These are phyloP conservation scores for Willisornis vidua DNA, from an alignment of 2,113 vertebrate species.

Conservation along the genomic window DNA sequence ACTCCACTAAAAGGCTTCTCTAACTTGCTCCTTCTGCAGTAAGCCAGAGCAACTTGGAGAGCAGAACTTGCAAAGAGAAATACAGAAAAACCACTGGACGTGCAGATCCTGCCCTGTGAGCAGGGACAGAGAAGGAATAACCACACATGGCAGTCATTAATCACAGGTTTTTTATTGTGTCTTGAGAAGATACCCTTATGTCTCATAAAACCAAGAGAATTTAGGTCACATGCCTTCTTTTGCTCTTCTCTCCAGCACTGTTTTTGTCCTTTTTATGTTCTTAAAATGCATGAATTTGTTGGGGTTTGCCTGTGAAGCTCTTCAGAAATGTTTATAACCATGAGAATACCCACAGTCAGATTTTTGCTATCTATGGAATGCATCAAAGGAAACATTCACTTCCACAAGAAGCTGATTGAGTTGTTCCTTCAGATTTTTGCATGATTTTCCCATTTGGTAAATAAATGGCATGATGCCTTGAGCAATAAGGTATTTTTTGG, in stretches of 20 bases:
- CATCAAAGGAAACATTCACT: accelerated
- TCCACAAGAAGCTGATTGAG: not conserved
- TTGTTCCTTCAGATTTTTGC: not conserved
- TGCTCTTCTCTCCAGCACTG: not conserved
- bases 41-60: not conserved
- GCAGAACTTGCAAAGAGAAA: not conserved
- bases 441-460: not conserved
- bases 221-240: not conserved
- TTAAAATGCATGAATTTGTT: not conserved
- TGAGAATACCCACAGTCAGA: not conserved
- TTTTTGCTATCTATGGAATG: not conserved
- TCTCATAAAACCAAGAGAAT: not conserved
- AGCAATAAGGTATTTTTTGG: not conserved
- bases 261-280: not conserved
- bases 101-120: not conserved
- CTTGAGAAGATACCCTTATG: not conserved
- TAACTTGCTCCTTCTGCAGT: not conserved
- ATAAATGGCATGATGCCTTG: not conserved
- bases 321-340: not conserved
- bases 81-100: not conserved
- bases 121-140: not conserved
- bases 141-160: not conserved
- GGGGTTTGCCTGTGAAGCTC: not conserved
- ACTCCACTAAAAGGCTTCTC: not conserved
- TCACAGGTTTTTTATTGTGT: not conserved